Evolutionary conservation across 2,113 vertebrate species (phyloP).

Genomic region (Haplochromis burtoni): DNA sequence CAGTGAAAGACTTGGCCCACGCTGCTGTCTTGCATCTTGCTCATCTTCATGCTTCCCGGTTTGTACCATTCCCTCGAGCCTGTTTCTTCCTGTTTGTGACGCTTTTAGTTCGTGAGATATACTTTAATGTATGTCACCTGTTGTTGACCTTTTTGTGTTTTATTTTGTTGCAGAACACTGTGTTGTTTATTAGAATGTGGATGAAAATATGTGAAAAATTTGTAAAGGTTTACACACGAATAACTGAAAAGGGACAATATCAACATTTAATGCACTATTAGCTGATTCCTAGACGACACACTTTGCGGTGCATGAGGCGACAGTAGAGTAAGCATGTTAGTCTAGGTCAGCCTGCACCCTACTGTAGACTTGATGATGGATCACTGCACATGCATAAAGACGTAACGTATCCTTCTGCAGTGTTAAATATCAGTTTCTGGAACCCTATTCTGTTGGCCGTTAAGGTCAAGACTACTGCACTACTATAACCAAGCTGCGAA

Average conservation of each 20-base stretch:
- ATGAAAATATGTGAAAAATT: slow-evolving; percentile 53
- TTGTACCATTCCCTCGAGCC: not conserved
- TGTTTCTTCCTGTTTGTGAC: slow-evolving; percentile 18
- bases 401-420: slow-evolving; percentile 5
- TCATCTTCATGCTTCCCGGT: not conserved
- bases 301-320: slow-evolving; percentile 59
- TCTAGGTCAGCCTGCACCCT: slow-evolving; percentile 48
- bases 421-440: slow-evolving; percentile 33
- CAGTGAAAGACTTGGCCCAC: not conserved
- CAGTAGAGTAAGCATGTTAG: slow-evolving; percentile 61
- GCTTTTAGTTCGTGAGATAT: slow-evolving; percentile 2
- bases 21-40: not conserved
- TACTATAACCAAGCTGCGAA: slow-evolving; percentile 47
- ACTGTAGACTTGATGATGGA: slow-evolving; percentile 44
- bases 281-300: slow-evolving; percentile 55
- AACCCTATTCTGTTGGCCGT: not conserved
- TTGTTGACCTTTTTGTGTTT: slow-evolving; percentile 45
- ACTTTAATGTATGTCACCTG: slow-evolving; percentile 46
- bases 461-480: slow-evolving; percentile 28
- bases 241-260: slow-evolving; percentile 45
- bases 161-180: slow-evolving; percentile 55
- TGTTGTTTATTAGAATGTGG: slow-evolving; percentile 58
- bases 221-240: slow-evolving; percentile 43
- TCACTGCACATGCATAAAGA: slow-evolving; percentile 16
- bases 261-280: slow-evolving; percentile 62